These are phyloP conservation scores for Bombus waltoni DNA, from an alignment of 1,140 invertebrate species.

Conservation along the genomic window DNA sequence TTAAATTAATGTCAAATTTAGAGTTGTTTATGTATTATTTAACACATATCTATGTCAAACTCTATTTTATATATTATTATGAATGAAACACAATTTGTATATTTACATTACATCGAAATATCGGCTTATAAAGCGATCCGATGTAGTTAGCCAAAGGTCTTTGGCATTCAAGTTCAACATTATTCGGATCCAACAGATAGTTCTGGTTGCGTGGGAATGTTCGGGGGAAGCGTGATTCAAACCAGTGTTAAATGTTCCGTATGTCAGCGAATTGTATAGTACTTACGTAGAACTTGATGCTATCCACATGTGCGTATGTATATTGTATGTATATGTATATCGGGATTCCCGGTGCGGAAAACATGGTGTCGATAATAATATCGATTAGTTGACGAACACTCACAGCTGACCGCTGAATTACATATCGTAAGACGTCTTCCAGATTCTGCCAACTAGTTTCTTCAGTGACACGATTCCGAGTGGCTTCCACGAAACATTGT, in stretches of 20 bases:
- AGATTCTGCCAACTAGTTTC: slow-evolving; percentile 33
- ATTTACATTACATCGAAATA: neutral
- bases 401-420: slow-evolving; percentile 60
- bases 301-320: neutral
- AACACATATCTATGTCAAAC: too few relatives aligned
- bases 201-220: neutral
- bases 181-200: slow-evolving; percentile 11
- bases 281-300: slow-evolving; percentile 4
- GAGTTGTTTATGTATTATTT: too few relatives aligned
- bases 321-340: neutral
- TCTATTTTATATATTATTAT: neutral
- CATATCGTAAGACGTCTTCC: slow-evolving; percentile 31
- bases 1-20: too few relatives aligned
- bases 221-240: neutral
- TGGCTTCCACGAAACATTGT: neutral
- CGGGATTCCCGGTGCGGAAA: slow-evolving; percentile 5
- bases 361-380: slow-evolving; percentile 70
- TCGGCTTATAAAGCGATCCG: neutral
- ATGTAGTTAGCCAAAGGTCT: neutral
- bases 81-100: neutral
- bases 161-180: slow-evolving; percentile 30
- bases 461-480: slow-evolving; percentile 18
- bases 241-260: neutral
- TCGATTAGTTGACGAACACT: slow-evolving; percentile 68
- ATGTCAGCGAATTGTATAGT: neutral